phyloP scores from a whole-genome alignment of 2,113 vertebrate species.

The Pomatostomus ruficeps region DNA sequence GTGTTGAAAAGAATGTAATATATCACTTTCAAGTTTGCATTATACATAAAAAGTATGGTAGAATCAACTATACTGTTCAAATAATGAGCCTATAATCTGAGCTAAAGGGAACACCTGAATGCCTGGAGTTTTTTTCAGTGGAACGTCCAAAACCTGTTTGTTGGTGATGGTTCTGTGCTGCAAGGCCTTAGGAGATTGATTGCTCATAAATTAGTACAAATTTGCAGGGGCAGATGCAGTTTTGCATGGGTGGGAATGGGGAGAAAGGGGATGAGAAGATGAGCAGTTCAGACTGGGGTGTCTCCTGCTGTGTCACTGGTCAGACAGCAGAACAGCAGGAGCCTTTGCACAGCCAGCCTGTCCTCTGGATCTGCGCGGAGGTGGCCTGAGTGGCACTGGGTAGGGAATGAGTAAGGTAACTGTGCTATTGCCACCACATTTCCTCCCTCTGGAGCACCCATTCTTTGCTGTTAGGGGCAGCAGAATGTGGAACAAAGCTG shows the following conservation, averaged over 20 bases:
- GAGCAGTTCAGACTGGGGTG: accelerated
- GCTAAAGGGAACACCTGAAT: neutral
- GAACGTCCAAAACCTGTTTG: neutral
- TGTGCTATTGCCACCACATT: neutral
- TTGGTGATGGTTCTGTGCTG: neutral
- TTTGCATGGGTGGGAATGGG: neutral
- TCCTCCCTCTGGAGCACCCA: neutral
- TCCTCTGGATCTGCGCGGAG: neutral
- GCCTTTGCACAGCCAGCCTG: neutral
- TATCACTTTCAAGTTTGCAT: neutral
- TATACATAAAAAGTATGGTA: neutral
- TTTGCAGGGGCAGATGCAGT: neutral
- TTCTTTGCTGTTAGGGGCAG: neutral
- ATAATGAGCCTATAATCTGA: neutral
- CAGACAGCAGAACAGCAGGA: neutral
- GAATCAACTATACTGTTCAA: neutral
- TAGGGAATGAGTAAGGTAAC: neutral
- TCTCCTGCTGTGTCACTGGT: neutral
- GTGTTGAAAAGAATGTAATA: neutral
- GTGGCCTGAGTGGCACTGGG: neutral
- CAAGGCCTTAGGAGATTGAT: neutral
- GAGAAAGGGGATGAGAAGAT: neutral
- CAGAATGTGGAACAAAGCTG: neutral
- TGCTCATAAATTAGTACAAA: neutral
- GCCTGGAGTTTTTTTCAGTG: neutral